These are phyloP conservation scores for Plemyria rubiginata DNA, from an alignment of 2,888 invertebrate species.

Conservation along the genomic window DNA sequence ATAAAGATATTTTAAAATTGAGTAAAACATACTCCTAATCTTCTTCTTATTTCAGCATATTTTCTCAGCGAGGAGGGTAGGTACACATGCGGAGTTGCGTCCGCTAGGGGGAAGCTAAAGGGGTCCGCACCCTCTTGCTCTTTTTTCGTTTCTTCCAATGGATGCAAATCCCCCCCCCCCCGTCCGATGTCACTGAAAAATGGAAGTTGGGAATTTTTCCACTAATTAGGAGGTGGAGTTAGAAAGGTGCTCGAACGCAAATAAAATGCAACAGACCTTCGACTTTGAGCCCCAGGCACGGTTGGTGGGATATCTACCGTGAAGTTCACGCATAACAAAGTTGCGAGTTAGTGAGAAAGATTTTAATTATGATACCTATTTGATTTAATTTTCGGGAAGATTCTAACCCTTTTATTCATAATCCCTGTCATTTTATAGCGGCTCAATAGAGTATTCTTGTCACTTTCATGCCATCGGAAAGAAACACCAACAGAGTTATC, in stretches of 20 bases:
- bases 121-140: conserved; percentile 52
- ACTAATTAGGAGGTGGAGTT: conserved; percentile 50
- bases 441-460: too few relatives aligned
- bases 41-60: conserved; percentile 22
- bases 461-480: too few relatives aligned
- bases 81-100: conserved; percentile 21
- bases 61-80: conserved; percentile 17
- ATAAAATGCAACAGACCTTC: background rate
- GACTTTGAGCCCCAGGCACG: too few relatives aligned
- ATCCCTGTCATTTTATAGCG: too few relatives aligned
- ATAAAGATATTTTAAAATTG: too few relatives aligned
- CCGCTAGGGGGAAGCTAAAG: conserved; percentile 3
- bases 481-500: too few relatives aligned
- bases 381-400: too few relatives aligned
- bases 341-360: too few relatives aligned
- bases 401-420: too few relatives aligned
- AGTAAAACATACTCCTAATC: conserved; percentile 5
- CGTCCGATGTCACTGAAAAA: conserved; percentile 53
- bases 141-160: conserved; percentile 77
- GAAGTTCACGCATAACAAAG: too few relatives aligned
- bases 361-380: too few relatives aligned
- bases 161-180: conserved; percentile 72
- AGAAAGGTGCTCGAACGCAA: background rate
- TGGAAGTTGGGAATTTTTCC: conserved; percentile 69
- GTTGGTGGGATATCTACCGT: too few relatives aligned